These are phyloP conservation scores for Caradrina clavipalpis DNA, from an alignment of 2,888 invertebrate species.

Conservation along the genomic window DNA sequence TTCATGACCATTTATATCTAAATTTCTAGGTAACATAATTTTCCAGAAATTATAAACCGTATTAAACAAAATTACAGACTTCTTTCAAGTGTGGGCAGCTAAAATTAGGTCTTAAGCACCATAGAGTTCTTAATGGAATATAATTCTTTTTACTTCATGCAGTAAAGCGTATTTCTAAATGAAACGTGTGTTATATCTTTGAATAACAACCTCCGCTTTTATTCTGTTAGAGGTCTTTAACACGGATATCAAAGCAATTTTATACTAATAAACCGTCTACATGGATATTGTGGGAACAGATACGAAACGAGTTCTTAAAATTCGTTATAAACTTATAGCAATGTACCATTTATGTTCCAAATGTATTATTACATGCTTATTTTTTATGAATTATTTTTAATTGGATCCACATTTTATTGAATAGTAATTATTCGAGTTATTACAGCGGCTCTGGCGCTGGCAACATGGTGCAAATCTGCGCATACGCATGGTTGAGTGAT, in stretches of 20 bases:
- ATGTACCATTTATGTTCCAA: constrained; percentile 63
- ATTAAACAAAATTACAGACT: constrained; percentile 43
- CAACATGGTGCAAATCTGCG: constrained; percentile 61
- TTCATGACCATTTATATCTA: neutral
- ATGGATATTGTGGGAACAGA: constrained; percentile 70
- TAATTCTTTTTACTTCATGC: constrained; percentile 37
- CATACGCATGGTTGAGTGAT: constrained; percentile 72
- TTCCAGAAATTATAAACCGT: constrained; percentile 47
- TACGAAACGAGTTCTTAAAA: constrained; percentile 65
- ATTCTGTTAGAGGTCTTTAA: constrained; percentile 63
- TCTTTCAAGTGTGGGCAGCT: constrained; percentile 23
- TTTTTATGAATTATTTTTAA: constrained; percentile 62
- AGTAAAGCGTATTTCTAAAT: constrained; percentile 44
- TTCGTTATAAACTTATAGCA: constrained; percentile 60
- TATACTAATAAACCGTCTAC: constrained; percentile 67
- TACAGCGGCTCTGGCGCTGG: constrained; percentile 64
- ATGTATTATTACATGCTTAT: constrained; percentile 46
- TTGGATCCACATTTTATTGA: constrained; percentile 64
- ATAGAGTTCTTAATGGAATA: constrained; percentile 32
- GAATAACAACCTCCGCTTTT: constrained; percentile 55
- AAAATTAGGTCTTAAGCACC: constrained; percentile 39
- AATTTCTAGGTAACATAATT: constrained; percentile 23
- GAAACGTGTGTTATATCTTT: constrained; percentile 48
- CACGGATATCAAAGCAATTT: constrained; percentile 70
- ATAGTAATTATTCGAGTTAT: constrained; percentile 73